These are phyloP conservation scores for Eupithecia inturbata DNA, from an alignment of 2,888 invertebrate species.

Conservation along the genomic window DNA sequence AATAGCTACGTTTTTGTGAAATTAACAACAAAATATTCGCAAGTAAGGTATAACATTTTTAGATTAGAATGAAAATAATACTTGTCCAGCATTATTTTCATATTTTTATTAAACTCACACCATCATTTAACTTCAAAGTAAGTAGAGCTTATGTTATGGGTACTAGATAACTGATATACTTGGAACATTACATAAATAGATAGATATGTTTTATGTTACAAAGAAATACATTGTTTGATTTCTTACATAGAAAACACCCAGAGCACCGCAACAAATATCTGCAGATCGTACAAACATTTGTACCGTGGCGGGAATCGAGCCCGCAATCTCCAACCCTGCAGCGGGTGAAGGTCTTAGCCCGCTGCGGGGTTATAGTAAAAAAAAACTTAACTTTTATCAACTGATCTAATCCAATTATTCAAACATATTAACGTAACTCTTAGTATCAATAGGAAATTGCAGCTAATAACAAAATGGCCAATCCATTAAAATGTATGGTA, in stretches of 20 bases:
- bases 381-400: neutral
- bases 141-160: neutral
- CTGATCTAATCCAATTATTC: neutral
- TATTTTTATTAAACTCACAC: too few species aligned
- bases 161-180: neutral
- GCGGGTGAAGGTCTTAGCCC: too few species aligned
- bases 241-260: neutral
- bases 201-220: neutral
- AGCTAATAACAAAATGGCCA: constrained; percentile 71
- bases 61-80: neutral
- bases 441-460: constrained; percentile 47
- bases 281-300: neutral
- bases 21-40: neutral
- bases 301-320: neutral
- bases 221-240: too few species aligned
- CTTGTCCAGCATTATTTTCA: too few species aligned
- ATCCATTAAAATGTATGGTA: constrained; percentile 78
- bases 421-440: constrained; percentile 23
- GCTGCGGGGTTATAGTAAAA: neutral
- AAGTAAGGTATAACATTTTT: neutral
- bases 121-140: neutral
- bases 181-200: neutral
- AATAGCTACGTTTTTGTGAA: neutral
- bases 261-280: neutral
- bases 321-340: neutral